Evolutionary conservation across 2,113 vertebrate species (phyloP), one percentile per base, ranked within the genome.

Genomic region (Gymnogyps californianus): DNA sequence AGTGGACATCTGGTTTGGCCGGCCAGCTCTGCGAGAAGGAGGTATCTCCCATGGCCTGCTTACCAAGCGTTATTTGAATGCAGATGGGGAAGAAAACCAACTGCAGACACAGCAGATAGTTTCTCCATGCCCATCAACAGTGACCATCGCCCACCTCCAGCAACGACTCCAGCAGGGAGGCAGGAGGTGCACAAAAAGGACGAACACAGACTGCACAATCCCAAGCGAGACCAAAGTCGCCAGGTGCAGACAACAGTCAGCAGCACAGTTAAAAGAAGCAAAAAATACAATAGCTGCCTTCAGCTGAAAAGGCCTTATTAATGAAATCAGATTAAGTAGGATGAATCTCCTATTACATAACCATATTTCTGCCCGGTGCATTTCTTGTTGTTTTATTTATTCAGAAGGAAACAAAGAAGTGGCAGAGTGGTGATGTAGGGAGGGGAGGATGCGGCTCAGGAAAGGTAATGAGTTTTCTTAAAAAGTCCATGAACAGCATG

Each of bases 181-280:
- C 25, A 20, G 44, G 49, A 79, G 29, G 11, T 6, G 12, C 40
- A 11, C 38, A 28, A n/a, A 32, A 52, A 64, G 26, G 22, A 52
- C 29, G 16, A n/a, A 25, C 13, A 18, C 19, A 49, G 44, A n/a
- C 46, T 67, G 42, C 10, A 11, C 34, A 29, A 13, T 16, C 31
- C 51, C 38, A 51, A 28, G 66, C 0, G 1, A 71, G 40, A 52
- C 51, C 1, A 0, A 40, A 51, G 55, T 52, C 5, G 0, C 49
- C n/a, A 31, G 51, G 25, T 3, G 4, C 61, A 62, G 66, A 16
- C 9, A 28, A 42, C 38, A 32, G 16, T 46, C 22, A 40, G 32
- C 24, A 42, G 28, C 31, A 52, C 8, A 38, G n/a, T 14, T 61
- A 57, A 65, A 76, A 77, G n/a, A 4, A 42, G 34, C 18, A 40